phyloP scores from a whole-genome alignment of 2,797 vertebrate species.

The Okamejei kenojei region DNA sequence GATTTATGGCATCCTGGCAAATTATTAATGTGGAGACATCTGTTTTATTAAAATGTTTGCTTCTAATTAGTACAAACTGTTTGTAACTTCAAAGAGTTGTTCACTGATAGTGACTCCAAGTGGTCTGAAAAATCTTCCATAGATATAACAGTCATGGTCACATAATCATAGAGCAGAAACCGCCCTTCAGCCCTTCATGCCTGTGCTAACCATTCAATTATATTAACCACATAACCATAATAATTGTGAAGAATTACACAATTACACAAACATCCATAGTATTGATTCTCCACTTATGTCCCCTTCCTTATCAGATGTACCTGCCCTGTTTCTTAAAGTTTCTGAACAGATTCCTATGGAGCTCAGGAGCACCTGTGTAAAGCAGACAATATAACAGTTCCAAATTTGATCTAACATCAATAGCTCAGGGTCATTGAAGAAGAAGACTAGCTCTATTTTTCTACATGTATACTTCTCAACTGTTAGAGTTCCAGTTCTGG shows the following conservation, averaged over 20 bases:
- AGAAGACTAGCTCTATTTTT: neutral
- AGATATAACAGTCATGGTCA: neutral
- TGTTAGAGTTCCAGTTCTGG: neutral
- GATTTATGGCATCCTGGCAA: conserved; percentile 16
- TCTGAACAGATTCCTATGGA: neutral
- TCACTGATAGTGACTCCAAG: neutral
- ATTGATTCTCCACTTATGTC: neutral
- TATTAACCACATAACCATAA: no score
- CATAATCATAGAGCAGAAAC: no score
- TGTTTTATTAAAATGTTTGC: neutral
- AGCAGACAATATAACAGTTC: neutral
- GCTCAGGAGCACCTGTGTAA: neutral
- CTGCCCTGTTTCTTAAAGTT: neutral
- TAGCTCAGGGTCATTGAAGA: neutral
- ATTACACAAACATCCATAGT: neutral
- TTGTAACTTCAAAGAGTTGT: neutral
- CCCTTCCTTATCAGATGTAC: neutral
- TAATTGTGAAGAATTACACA: neutral
- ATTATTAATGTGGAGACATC: neutral
- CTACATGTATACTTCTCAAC: neutral
- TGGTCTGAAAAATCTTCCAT: neutral
- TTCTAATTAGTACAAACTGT: no score
- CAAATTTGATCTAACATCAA: neutral
- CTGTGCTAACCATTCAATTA: no score
- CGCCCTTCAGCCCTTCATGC: no score